These are phyloP conservation scores for Motacilla alba DNA, from an alignment of 2,113 vertebrate genomes.

Conservation along the genomic window DNA sequence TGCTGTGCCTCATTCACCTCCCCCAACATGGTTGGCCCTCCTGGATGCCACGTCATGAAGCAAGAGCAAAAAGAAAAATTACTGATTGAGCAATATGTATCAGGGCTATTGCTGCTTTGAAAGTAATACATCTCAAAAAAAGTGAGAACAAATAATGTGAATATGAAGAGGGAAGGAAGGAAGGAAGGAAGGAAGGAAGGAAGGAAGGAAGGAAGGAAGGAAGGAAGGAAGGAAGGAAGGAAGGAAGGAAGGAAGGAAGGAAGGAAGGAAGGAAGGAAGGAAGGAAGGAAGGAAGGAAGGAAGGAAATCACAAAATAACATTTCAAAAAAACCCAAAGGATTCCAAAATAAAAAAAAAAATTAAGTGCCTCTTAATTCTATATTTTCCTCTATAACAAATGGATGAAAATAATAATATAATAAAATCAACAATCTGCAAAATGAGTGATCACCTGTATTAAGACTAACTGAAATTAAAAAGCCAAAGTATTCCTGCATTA, in stretches of 20 bases:
- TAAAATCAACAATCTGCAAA: neutral
- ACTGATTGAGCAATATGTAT: neutral
- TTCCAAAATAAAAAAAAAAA: neutral
- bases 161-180: neutral
- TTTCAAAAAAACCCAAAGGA: neutral
- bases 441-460: neutral
- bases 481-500: neutral
- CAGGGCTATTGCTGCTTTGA: neutral
- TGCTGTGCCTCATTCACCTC: too few species aligned
- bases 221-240: neutral
- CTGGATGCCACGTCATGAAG: neutral
- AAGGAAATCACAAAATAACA: neutral
- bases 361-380: fast-evolving
- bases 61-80: neutral
- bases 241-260: neutral
- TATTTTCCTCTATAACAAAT: neutral
- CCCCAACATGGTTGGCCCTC: fast-evolving
- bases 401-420: neutral
- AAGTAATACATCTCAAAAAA: neutral
- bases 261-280: neutral
- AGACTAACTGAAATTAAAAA: neutral
- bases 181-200: too few species aligned
- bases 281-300: too few species aligned
- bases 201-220: too few species aligned
- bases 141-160: neutral